Base-by-base conservation (phyloP, 2,113 vertebrate genomes). In the Gambusia holbrooki region DNA sequence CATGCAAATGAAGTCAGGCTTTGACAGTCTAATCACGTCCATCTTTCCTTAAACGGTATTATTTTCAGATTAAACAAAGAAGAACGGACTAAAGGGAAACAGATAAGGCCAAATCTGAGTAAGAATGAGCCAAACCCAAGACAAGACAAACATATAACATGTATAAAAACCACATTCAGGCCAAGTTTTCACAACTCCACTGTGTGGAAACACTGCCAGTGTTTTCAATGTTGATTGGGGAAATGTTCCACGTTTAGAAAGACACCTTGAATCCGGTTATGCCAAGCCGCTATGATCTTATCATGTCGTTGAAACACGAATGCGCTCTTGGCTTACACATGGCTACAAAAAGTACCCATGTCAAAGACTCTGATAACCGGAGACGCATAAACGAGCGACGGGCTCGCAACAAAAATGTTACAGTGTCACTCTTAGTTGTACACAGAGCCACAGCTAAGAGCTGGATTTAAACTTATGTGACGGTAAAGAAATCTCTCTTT, bases 381-480 rank as follows among this genome's bases (percentile, higher is more conserved):
- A 37, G 10, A 12, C 9, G 35, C 11, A 37, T 11, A 37, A 37
- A 11, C 35, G 10, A 37, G 35, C 10, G 35, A 37, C 35, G 33
- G 8, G 33, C 33, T 35, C 8, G 2, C 35, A 11, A 37, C 12
- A 11, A 37, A 37, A 37, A 37, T 37, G 10, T 37, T 12, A 37
- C 10, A 2, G 10, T 37, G 35, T 12, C 35, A 37, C 35, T 35
- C 66, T 32, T 27, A 64, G 3, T 4, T 5, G 12, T 10, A 29
- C 19, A n/a, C 32, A 25, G 15, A 28, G 3, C 13, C 9, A 9
- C 33, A 28, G 62, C 28, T 7, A 54, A 32, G 48, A 66, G 37
- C 64, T 69, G 54, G 12, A 69, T 82, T 79, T 74, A 35, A 69
- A 64, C 48, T 45, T 22, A 66, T 32, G 33, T 60, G 12, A 69